A percentile compares a stretch with the other conserved stretches of the same genome.
These are phyloP conservation scores for Drosophila mauritiana DNA, from an alignment of 1,140 invertebrate species.

Conservation along the genomic window DNA sequence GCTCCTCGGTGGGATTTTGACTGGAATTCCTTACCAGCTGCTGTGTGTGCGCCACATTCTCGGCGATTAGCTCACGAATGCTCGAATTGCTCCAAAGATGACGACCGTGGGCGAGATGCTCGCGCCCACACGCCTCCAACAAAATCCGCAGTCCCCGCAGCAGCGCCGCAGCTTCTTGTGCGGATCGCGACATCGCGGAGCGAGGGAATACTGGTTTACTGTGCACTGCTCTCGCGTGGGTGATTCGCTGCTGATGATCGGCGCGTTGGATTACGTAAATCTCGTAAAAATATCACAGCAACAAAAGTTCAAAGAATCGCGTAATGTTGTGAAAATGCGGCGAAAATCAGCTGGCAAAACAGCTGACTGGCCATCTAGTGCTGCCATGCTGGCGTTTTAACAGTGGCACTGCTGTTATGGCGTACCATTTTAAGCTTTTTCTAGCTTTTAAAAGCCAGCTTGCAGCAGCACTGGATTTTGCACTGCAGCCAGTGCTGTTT, in stretches of 20 bases:
- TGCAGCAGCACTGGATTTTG: too few relatives aligned
- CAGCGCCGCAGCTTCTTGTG: constrained; percentile 87
- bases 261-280: constrained; percentile 7
- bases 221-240: constrained; percentile 1
- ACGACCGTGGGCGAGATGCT: constrained; percentile 86
- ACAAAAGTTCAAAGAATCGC: background rate
- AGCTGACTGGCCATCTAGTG: background rate
- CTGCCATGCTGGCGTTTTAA: background rate
- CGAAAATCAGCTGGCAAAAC: constrained; percentile 2
- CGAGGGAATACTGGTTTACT: constrained; percentile 11
- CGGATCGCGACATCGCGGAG: constrained; percentile 59
- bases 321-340: constrained; percentile 11
- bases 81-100: constrained; percentile 88
- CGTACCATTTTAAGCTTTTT: background rate
- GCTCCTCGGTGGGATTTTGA: constrained; percentile 60
- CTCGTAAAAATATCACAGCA: background rate
- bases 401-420: background rate
- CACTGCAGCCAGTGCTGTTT: background rate
- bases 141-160: constrained; percentile 88
- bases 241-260: constrained; percentile 5
- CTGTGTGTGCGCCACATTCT: constrained; percentile 73
- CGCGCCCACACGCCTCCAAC: constrained; percentile 86
- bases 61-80: constrained; percentile 85
- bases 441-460: background rate
- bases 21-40: constrained; percentile 68